phyloP scores from a whole-genome alignment of 2,888 invertebrate genomes.

The Erebia ligea region DNA sequence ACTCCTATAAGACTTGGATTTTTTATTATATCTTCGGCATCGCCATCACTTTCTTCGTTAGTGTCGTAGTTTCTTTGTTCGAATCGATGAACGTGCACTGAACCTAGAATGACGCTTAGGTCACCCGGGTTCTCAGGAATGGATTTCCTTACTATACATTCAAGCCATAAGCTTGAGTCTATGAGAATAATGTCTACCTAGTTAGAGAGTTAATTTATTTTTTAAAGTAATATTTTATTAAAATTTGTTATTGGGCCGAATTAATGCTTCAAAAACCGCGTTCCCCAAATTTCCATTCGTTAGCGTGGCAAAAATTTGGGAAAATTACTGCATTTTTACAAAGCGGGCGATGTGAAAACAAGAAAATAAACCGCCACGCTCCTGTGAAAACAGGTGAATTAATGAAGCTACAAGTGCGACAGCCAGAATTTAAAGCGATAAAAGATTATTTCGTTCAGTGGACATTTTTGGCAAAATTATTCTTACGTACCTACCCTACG shows the following conservation, averaged over 20 bases:
- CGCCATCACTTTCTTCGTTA: too few species aligned
- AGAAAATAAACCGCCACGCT: constrained; percentile 18
- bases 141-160: too few species aligned
- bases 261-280: not conserved
- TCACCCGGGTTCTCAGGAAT: too few species aligned
- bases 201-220: not conserved
- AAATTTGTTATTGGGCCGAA: not conserved
- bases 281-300: constrained; percentile 9
- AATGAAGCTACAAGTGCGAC: constrained; percentile 24
- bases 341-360: constrained; percentile 18
- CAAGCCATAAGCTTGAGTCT: too few species aligned
- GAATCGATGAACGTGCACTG: too few species aligned
- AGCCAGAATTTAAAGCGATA: constrained; percentile 15
- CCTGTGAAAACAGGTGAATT: constrained; percentile 23
- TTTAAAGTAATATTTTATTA: not conserved
- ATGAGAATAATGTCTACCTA: not conserved
- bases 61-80: too few species aligned
- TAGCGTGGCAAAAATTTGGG: constrained; percentile 6
- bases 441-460: constrained; percentile 5
- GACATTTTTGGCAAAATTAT: constrained; percentile 11
- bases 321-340: constrained; percentile 12
- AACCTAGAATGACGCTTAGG: too few species aligned
- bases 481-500: not conserved
- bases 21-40: too few species aligned
- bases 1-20: not conserved